Evolutionary conservation across 2,888 invertebrate genomes (phyloP).

Genomic region (Drosophila suboccidentalis): DNA sequence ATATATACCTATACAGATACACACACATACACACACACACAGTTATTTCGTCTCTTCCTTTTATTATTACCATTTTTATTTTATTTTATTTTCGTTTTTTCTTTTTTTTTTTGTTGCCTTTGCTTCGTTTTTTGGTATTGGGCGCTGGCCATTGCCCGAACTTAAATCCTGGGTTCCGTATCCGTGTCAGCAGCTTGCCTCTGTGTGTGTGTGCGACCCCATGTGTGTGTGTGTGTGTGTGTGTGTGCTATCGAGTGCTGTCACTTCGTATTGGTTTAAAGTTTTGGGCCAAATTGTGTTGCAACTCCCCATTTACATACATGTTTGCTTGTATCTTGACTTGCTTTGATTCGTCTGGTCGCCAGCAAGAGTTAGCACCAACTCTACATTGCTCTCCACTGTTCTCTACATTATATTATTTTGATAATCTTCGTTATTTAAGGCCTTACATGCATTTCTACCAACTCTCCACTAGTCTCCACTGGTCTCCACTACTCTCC

Average conservation of each 20-base stretch:
- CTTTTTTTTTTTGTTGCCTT: constrained; percentile 11
- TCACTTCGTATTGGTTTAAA: constrained; percentile 67
- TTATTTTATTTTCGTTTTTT: neutral
- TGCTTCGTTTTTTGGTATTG: constrained; percentile 64
- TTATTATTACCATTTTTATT: constrained; percentile 27
- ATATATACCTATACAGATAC: constrained; percentile 41
- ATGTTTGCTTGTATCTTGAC: neutral
- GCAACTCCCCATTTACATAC: constrained; percentile 21
- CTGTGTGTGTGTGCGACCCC: constrained; percentile 2
- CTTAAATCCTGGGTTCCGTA: constrained; percentile 20
- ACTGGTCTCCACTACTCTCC: neutral
- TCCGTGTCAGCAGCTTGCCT: constrained; percentile 16
- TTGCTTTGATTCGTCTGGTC: neutral
- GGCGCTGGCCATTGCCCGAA: constrained; percentile 68
- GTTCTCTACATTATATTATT: neutral
- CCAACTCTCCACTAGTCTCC: constrained; percentile 14
- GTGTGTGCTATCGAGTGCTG: constrained; percentile 55
- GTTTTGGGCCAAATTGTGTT: constrained; percentile 32
- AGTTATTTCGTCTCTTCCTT: constrained; percentile 38
- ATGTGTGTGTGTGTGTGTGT: constrained; percentile 19
- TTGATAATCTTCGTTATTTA: too few species aligned
- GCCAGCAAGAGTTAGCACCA: neutral
- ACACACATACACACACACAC: constrained; percentile 19
- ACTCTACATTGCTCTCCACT: neutral
- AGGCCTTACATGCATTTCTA: neutral